Evolutionary conservation across 2,797 vertebrate genomes (phyloP).

Genomic region (Toxotes lorentzi): DNA sequence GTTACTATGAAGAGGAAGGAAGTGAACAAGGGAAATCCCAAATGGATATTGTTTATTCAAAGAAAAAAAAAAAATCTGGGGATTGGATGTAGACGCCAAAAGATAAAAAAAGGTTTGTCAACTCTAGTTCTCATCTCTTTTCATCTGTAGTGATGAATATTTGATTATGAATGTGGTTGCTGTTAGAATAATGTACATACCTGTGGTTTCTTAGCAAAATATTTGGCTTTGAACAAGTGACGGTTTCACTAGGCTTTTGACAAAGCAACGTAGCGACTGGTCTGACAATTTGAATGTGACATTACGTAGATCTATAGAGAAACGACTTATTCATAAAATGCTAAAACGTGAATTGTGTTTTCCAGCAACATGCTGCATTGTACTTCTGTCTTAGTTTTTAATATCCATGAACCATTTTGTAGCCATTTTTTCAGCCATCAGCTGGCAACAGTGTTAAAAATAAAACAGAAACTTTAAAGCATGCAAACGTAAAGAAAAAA

Average conservation of each 20-base stretch:
- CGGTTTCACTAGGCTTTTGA: background rate
- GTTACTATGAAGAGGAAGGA: background rate
- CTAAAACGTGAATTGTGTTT: background rate
- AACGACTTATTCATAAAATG: background rate
- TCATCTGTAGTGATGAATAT: background rate
- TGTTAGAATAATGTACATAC: background rate
- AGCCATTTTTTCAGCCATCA: background rate
- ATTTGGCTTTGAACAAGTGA: background rate
- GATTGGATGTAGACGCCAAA: background rate
- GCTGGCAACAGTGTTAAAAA: background rate
- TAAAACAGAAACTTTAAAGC: background rate
- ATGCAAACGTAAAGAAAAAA: background rate
- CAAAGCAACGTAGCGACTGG: background rate
- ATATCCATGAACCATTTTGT: background rate
- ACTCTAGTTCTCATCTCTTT: too few species aligned
- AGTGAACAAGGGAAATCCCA: background rate
- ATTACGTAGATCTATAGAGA: background rate
- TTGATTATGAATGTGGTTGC: background rate
- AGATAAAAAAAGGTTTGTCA: background rate
- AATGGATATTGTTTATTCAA: background rate
- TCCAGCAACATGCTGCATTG: background rate
- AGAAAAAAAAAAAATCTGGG: background rate
- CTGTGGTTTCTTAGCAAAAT: background rate
- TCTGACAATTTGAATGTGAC: background rate
- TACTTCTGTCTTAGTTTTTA: slow-evolving; percentile 8